Conservation (phyloP, 2,888 invertebrate genomes). For the Catocala sponsa region DNA sequence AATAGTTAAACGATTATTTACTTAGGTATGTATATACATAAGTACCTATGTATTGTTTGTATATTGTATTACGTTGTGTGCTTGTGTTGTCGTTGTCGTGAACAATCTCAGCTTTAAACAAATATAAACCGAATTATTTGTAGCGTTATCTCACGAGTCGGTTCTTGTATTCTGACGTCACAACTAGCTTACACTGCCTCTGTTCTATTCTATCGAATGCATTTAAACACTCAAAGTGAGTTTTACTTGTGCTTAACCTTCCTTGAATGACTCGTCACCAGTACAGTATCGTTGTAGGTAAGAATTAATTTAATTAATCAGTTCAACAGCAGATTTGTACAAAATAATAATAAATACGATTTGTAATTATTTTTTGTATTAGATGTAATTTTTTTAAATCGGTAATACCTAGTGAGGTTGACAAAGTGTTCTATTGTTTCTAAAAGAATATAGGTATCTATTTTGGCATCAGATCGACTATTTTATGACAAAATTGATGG, state of each 20-base stretch:
- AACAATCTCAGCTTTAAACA: conserved; percentile 40
- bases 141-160: conserved; percentile 23
- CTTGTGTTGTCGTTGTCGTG: conserved; percentile 45
- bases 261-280: conserved; percentile 30
- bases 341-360: conserved; percentile 50
- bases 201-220: conserved; percentile 30
- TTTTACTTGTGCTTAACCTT: conserved; percentile 29
- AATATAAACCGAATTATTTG: conserved; percentile 34
- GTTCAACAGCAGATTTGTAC: conserved; percentile 53
- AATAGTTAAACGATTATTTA: conserved; percentile 34
- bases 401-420: conserved; percentile 25
- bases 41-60: conserved; percentile 39
- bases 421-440: conserved; percentile 46
- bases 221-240: conserved; percentile 33
- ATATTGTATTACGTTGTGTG: conserved; percentile 44
- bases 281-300: conserved; percentile 39
- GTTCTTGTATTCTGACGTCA: conserved; percentile 40
- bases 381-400: conserved; percentile 48
- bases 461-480: conserved; percentile 71
- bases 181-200: conserved; percentile 42
- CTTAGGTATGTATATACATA: conserved; percentile 4
- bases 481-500: conserved; percentile 71
- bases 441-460: conserved; percentile 60
- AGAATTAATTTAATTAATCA: conserved; percentile 36
- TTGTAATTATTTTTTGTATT: conserved; percentile 39